A percentile compares a stretch with the other conserved stretches of the same genome.
Evolutionary conservation across 2,888 invertebrate species (phyloP).

Genomic region (Stenoptilia bipunctidactyla): DNA sequence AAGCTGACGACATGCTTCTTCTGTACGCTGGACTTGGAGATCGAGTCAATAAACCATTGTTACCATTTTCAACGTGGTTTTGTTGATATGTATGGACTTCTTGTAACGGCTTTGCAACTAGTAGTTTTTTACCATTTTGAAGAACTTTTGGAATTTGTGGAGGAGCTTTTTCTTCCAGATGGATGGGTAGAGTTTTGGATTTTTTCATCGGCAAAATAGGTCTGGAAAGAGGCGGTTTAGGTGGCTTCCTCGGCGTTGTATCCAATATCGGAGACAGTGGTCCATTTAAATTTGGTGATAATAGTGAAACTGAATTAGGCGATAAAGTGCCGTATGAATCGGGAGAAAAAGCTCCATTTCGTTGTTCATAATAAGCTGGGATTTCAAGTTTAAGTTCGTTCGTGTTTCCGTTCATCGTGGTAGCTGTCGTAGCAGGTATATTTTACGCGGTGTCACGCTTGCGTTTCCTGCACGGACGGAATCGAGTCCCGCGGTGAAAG

Average conservation of each 20-base stretch:
- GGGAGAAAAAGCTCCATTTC: constrained; percentile 25
- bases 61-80: constrained; percentile 30
- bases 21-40: constrained; percentile 51
- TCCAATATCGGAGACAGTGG: constrained; percentile 51
- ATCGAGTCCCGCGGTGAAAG: constrained; percentile 51
- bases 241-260: constrained; percentile 54
- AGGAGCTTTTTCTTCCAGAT: constrained; percentile 52
- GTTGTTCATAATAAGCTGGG: constrained; percentile 30
- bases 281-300: constrained; percentile 43
- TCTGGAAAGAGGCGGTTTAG: constrained; percentile 43
- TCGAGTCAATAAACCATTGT: constrained; percentile 32
- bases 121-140: constrained; percentile 45
- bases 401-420: constrained; percentile 23
- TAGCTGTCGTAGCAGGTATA: constrained; percentile 39
- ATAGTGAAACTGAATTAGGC: constrained; percentile 20
- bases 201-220: constrained; percentile 57
- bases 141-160: constrained; percentile 34
- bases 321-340: constrained; percentile 29
- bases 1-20: constrained; percentile 44
- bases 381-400: constrained; percentile 43
- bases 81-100: constrained; percentile 51
- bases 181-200: constrained; percentile 56
- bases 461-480: constrained; percentile 56
- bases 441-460: constrained; percentile 33
- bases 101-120: constrained; percentile 52